Base-by-base conservation (phyloP, 2,888 invertebrate species). In the Theretra japonica region DNA sequence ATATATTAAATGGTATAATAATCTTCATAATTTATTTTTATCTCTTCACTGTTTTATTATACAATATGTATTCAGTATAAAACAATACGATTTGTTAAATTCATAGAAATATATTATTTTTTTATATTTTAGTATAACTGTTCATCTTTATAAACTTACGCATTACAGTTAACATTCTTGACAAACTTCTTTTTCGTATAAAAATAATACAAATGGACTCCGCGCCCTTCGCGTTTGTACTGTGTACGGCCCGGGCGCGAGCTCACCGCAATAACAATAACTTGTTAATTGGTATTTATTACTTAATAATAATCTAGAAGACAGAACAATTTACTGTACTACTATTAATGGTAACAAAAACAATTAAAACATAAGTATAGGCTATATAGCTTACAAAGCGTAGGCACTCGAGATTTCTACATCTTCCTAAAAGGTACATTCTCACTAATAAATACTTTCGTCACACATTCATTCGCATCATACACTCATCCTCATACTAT, bases 381-480 rank as follows among this genome's bases (percentile, higher is more conserved):
- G 92, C 93, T 94, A 50, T 68, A 93, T 90, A 91, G 90, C 94
- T 93, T 93, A 94, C 93, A 94, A 94, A 94, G 94, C 94, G 91
- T 94, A 94, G 94, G 94, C 94, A 94, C 94, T 94, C 94, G 94
- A 94, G 94, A 94, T 94, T 94, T 93, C 94, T 93, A 93, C 90
- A 92, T 92, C 89, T 90, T 83, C 88, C 91, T 92, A 89, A 86
- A 80, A 87, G 81, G 86, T 89, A 86, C 94, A 92, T 91, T 92
- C 94, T 92, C 92, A 94, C 93, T 88, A 94, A 94, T 94, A 94
- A 94, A 94, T 94, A 94, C 92, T 83, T 87, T 84, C 90, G 83
- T 89, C 87, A 78, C 90, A 73, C 88, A 86, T 85, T 86, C 91
- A 88, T 83, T 84, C 88, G 79, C 83, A 75, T 77, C 82, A 80